Base-by-base conservation (phyloP, 1,140 invertebrate genomes). In the Himalopsyche phryganea region DNA sequence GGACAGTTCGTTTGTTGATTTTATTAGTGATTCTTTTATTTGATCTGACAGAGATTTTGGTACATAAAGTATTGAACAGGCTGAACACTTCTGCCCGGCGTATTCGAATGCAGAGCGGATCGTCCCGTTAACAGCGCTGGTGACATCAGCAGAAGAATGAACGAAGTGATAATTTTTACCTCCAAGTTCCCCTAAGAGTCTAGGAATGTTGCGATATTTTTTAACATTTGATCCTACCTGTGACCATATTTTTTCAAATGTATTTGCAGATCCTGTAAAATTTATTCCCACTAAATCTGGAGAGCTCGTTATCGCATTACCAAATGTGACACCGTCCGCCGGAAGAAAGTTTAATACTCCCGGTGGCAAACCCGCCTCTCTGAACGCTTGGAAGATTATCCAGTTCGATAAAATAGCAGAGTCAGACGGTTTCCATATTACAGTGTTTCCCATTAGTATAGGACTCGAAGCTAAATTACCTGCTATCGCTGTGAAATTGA, bases 401-500 rank as follows among this genome's bases (percentile, higher is more conserved):
- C 92, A 98, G 72, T 95, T 97, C 6, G 93, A 95, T 3, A 97
- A 77, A n/a, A 98, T 71, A 14, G 95, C 92, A 7, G 94, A 96
- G 70, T 96, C 92, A 7, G 94, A 96, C 0, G 95, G 94, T 73
- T 98, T 98, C 94, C 94, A 98, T 42, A 98, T 67, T 13, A 94
- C 89, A 15, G 85, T 83, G 73, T 95, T 95, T 20, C 95, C 95
- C 90, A 96, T 94, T 41, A 98, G 69, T 42, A 94, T 91, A 32
- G 95, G 94, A 20, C 94, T 92, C 63, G 91, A 89, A 7, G 90
- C 86, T 45, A 98, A 79, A 79, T 98, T 96, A 19, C 93, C 96
- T 57, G 92, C 94, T 68, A 98, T 98, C n/a, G 96, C 95, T 23
- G 96, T 96, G 70, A 98, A 98, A 76, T 98, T 98, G 69, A 98